Conservation (phyloP, 2,888 invertebrate species). For the Sarcophaga subvicina region DNA sequence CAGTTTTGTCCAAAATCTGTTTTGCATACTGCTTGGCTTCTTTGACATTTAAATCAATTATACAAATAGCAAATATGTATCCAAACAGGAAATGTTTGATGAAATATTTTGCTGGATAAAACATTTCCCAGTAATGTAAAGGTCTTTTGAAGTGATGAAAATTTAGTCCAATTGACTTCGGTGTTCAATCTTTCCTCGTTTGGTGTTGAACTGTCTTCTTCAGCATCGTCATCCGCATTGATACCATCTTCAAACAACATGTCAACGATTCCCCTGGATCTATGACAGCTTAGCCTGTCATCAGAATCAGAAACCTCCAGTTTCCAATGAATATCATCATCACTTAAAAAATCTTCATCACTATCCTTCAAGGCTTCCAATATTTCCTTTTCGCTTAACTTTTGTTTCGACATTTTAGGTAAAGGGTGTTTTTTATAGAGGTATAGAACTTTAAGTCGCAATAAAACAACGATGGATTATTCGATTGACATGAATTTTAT, state of each 20-base stretch:
- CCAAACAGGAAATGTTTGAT: slow-evolving; percentile 26
- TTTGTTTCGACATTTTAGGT: not conserved
- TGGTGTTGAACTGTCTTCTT: slow-evolving; percentile 13
- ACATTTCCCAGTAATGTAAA: slow-evolving; percentile 32
- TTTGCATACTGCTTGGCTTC: slow-evolving; percentile 36
- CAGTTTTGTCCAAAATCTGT: slow-evolving; percentile 30
- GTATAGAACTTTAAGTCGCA: no score
- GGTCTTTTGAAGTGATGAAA: not conserved
- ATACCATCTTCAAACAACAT: not conserved
- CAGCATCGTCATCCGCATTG: not conserved
- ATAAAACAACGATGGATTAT: no score
- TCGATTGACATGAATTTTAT: no score
- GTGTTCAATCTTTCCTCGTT: no score
- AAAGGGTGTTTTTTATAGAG: no score
- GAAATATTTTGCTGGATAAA: not conserved
- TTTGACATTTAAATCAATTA: slow-evolving; percentile 27
- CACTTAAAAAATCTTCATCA: no score
- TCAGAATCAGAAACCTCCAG: not conserved
- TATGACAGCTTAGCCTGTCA: no score
- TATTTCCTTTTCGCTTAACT: no score
- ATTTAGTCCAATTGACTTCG: slow-evolving; percentile 5
- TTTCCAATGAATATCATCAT: not conserved
- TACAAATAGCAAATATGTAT: slow-evolving; percentile 23
- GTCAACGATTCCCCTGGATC: not conserved
- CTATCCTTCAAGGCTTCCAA: not conserved